These are phyloP conservation scores for Corythaeola cristata DNA, from an alignment of 2,113 vertebrate genomes.

Conservation along the genomic window DNA sequence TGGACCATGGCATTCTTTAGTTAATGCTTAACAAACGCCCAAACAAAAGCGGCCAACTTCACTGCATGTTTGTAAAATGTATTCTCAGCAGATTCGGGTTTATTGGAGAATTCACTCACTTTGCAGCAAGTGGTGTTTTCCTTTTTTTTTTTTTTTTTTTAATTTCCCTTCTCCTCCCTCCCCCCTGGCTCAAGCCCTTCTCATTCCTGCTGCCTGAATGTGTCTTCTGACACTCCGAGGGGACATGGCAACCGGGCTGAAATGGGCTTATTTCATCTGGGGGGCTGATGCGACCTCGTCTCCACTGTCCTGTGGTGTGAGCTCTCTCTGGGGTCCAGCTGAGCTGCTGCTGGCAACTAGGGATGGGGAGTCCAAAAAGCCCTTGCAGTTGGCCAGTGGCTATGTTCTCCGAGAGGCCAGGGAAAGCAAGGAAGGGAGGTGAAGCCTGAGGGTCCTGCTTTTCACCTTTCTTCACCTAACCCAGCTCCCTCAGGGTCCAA, in stretches of 20 bases:
- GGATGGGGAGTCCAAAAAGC: neutral
- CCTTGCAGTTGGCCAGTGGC: neutral
- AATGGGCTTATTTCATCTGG: conserved; percentile 19
- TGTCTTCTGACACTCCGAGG: conserved; percentile 32
- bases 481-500: neutral
- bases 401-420: rapidly evolving
- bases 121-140: conserved; percentile 55
- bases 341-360: neutral
- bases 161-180: conserved; percentile 54
- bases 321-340: neutral
- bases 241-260: conserved; percentile 67
- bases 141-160: conserved; percentile 36
- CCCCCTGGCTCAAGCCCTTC: conserved; percentile 42
- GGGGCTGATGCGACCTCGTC: rapidly evolving
- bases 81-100: conserved; percentile 84
- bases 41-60: conserved; percentile 83
- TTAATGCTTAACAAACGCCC: conserved; percentile 87
- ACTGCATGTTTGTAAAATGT: conserved; percentile 83
- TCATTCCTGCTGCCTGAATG: conserved; percentile 73
- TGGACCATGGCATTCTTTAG: conserved; percentile 85
- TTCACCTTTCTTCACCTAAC: neutral
- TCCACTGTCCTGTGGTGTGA: rapidly evolving
- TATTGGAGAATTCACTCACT: conserved; percentile 71
- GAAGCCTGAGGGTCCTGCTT: neutral
- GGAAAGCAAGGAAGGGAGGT: neutral